These are phyloP conservation scores for Arenaria interpres DNA, from an alignment of 2,113 vertebrate genomes.

Conservation along the genomic window DNA sequence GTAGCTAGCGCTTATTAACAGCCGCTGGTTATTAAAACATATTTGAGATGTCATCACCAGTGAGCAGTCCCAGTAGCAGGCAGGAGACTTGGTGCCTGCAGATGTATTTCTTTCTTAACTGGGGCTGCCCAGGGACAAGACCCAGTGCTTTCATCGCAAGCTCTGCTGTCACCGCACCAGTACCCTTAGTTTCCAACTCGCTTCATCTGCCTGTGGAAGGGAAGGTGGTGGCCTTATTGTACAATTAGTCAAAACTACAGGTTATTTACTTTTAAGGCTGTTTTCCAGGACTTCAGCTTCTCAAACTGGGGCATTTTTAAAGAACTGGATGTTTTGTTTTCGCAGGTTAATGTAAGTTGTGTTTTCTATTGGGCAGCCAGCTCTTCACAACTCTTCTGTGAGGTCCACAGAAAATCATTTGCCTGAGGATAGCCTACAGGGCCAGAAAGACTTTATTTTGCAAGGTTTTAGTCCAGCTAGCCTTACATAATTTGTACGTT, in stretches of 20 bases:
- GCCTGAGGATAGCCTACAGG: neutral
- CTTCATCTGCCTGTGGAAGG: neutral
- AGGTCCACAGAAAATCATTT: neutral
- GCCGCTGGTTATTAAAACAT: conserved; percentile 72
- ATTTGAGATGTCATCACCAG: conserved; percentile 68
- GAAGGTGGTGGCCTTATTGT: neutral
- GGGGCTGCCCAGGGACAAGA: neutral
- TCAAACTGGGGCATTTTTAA: neutral
- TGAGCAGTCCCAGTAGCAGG: conserved; percentile 21
- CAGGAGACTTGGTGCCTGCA: neutral
- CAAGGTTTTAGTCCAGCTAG: neutral
- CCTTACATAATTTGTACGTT: neutral
- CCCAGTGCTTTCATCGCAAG: neutral
- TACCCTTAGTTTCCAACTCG: neutral
- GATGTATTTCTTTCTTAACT: conserved; percentile 40
- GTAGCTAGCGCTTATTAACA: conserved; percentile 73
- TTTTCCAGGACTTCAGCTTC: neutral
- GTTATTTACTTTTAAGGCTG: neutral
- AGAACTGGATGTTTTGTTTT: neutral
- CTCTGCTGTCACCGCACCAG: neutral
- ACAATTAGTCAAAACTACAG: neutral
- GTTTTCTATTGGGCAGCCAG: neutral
- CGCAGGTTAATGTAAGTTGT: neutral
- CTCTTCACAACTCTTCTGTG: neutral
- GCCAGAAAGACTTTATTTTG: neutral